Evolutionary conservation across 2,797 vertebrate species (phyloP).

Genomic region (Sebastes wilsoni): DNA sequence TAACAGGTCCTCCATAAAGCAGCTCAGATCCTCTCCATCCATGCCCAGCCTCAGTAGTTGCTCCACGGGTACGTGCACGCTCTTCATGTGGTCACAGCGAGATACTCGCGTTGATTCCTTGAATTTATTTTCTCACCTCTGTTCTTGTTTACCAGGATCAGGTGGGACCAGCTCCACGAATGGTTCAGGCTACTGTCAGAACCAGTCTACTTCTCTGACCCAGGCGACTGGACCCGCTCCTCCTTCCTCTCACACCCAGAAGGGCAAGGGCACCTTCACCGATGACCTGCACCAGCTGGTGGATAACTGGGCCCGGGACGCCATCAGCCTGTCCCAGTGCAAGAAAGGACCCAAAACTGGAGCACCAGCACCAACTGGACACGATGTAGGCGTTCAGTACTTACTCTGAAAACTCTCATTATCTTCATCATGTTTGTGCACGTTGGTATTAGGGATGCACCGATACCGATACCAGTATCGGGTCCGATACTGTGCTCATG

Average conservation of each 20-base stretch:
- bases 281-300: conserved; percentile 95
- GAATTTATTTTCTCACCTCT: neutral
- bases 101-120: neutral
- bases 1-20: conserved; percentile 23
- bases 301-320: conserved; percentile 96
- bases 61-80: conserved; percentile 54
- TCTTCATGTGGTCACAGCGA: neutral
- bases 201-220: conserved; percentile 64
- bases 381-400: conserved; percentile 65
- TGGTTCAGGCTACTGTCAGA: conserved; percentile 82
- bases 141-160: conserved; percentile 74
- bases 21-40: conserved; percentile 64
- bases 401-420: neutral
- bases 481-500: too few species aligned
- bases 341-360: conserved; percentile 87
- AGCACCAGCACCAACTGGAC: conserved; percentile 58
- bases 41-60: conserved; percentile 71
- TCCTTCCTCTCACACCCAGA: conserved; percentile 75
- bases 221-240: conserved; percentile 72
- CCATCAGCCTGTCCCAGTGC: conserved; percentile 91
- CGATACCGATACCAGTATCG: too few species aligned
- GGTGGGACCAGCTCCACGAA: conserved; percentile 84
- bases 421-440: neutral
- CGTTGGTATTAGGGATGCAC: neutral
- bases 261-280: conserved; percentile 94